phyloP scores from a whole-genome alignment of 2,888 invertebrate genomes.

The Portevinia maculata region DNA sequence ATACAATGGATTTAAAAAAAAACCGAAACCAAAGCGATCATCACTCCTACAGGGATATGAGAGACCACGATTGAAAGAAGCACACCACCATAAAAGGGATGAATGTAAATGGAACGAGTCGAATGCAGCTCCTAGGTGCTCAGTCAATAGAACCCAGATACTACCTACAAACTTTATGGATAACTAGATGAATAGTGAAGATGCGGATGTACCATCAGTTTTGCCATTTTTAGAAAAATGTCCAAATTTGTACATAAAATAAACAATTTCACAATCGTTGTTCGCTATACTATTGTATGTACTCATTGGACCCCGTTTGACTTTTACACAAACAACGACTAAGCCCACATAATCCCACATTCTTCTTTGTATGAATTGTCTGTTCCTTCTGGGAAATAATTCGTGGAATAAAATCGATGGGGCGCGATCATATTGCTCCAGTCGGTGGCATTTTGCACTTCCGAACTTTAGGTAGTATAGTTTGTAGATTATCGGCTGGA shows the following conservation, averaged over 20 bases:
- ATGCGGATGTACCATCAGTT: slow-evolving; percentile 69
- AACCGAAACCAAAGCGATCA: slow-evolving; percentile 55
- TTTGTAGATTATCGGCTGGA: slow-evolving; percentile 51
- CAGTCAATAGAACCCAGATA: slow-evolving; percentile 48
- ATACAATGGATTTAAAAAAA: slow-evolving; percentile 48
- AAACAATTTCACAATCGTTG: slow-evolving; percentile 67
- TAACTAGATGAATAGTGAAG: slow-evolving; percentile 71
- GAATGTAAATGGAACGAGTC: slow-evolving; percentile 69
- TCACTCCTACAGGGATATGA: slow-evolving; percentile 66
- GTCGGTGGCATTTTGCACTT: slow-evolving; percentile 47
- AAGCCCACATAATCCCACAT: slow-evolving; percentile 29
- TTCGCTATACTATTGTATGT: not conserved
- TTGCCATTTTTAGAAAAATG: slow-evolving; percentile 66
- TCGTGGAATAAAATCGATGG: slow-evolving; percentile 56
- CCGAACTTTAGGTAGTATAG: slow-evolving; percentile 55
- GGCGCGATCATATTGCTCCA: slow-evolving; percentile 37
- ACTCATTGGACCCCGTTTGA: not conserved
- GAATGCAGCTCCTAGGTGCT: slow-evolving; percentile 39
- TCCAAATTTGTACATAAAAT: slow-evolving; percentile 72
- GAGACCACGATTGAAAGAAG: slow-evolving; percentile 53
- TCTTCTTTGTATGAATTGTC: slow-evolving; percentile 35
- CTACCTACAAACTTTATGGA: slow-evolving; percentile 69
- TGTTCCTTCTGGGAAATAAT: slow-evolving; percentile 58
- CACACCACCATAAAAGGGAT: slow-evolving; percentile 69
- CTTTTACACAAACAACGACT: slow-evolving; percentile 39